Evolutionary conservation across 1,140 invertebrate genomes (phyloP), one percentile per base, ranked within the genome.

Genomic region (Chelonus insularis): DNA sequence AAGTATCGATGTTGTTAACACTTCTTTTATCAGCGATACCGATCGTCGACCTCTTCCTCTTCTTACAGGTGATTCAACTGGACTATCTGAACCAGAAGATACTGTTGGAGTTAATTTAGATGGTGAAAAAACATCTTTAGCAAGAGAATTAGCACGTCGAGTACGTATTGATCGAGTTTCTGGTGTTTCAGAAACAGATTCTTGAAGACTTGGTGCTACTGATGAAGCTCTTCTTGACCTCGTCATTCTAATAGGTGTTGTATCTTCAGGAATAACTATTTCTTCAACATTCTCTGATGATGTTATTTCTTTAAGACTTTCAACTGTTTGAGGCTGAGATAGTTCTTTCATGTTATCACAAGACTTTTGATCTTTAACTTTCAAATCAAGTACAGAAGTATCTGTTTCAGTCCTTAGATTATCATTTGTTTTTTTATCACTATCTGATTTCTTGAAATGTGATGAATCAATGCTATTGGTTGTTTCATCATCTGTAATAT

Each of bases 401-500:
- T n/a, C n/a, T n/a, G n/a, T n/a, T n/a, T n/a, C n/a, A n/a, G n/a
- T n/a, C n/a, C n/a, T n/a, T n/a, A n/a, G n/a, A n/a, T n/a, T n/a
- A n/a, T n/a, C n/a, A n/a, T n/a, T n/a, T n/a, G n/a, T n/a, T n/a
- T n/a, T n/a, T n/a, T n/a, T n/a, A n/a, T n/a, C n/a, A 3, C 3
- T 32, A n/a, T 48, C 8, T 25, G 1, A 23, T n/a, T 11, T 9
- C 3, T 4, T 7, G 11, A 11, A n/a, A 12, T 48, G 1, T 32
- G 25, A 25, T 34, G 9, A 41, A 23, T 6, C 34, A 50, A 39
- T 48, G 37, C 63, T 64, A n/a, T 37, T 63, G 4, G 57, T 61
- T 1, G 76, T 77, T 12, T 80, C 78, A 25, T 80, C 78, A 11
- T 79, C 78, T 1, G 78, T 80, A 7, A 80, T 77, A 12, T 76